Conservation (phyloP, 2,113 vertebrate species). For the Melierax canorus region DNA sequence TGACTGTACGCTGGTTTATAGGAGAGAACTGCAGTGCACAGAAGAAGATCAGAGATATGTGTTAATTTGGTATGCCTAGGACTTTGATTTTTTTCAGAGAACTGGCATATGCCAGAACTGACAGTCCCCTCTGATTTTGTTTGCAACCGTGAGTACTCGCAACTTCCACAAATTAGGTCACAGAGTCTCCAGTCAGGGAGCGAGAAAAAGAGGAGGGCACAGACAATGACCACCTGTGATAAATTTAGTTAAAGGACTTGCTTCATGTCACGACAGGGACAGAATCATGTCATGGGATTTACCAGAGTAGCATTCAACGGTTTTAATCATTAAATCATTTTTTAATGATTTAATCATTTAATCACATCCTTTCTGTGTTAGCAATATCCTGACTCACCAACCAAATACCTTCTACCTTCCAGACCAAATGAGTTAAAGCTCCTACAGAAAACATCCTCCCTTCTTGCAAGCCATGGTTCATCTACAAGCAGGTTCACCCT, state of each 20-base stretch:
- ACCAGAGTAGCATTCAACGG: neutral
- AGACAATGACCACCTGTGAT: neutral
- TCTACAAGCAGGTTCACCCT: neutral
- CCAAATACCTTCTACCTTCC: neutral
- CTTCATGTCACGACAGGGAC: neutral
- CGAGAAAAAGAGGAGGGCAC: neutral
- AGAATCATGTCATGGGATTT: neutral
- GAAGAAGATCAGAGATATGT: neutral
- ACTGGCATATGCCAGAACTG: neutral
- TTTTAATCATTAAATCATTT: neutral
- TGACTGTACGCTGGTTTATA: accelerated
- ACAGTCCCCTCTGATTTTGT: neutral
- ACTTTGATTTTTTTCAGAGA: neutral
- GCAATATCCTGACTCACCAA: neutral
- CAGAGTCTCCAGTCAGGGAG: neutral
- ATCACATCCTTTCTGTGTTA: neutral
- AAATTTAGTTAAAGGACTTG: neutral
- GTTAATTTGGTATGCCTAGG: neutral
- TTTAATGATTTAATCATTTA: too few relatives aligned
- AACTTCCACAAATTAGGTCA: neutral
- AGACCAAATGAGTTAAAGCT: neutral
- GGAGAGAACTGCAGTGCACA: neutral
- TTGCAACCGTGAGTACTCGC: neutral
- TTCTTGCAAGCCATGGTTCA: neutral
- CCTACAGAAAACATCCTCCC: neutral